phyloP scores from a whole-genome alignment of 2,888 invertebrate genomes.

The Morpho helenor region DNA sequence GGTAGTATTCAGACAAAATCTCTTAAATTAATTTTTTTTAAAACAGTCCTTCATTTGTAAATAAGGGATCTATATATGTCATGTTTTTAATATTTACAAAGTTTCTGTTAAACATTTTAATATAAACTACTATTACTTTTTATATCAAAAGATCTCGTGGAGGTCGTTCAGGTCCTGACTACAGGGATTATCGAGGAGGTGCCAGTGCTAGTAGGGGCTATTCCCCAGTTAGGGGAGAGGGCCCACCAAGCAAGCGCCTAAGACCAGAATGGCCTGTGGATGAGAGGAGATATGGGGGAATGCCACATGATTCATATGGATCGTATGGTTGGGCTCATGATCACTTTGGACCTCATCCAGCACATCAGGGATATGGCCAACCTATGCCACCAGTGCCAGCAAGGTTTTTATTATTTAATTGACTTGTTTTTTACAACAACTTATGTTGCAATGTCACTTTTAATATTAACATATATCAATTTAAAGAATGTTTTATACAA shows the following conservation, averaged over 20 bases:
- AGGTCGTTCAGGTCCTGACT: slow-evolving; percentile 87
- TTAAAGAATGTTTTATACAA: no score
- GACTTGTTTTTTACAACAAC: background rate
- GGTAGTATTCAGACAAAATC: no score
- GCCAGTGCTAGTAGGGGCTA: slow-evolving; percentile 84
- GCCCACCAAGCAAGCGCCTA: slow-evolving; percentile 88
- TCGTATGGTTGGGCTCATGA: slow-evolving; percentile 78
- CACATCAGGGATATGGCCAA: slow-evolving; percentile 81
- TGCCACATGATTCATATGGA: slow-evolving; percentile 73
- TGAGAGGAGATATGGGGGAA: slow-evolving; percentile 71
- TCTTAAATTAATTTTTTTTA: no score
- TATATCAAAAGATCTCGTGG: slow-evolving; percentile 63
- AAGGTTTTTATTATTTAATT: slow-evolving; percentile 41
- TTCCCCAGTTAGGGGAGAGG: slow-evolving; percentile 87
- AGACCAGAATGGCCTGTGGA: slow-evolving; percentile 84
- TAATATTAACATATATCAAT: no score
- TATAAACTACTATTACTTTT: slow-evolving; percentile 4
- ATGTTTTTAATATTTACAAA: no score
- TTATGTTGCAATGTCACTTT: no score
- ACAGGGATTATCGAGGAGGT: slow-evolving; percentile 87
- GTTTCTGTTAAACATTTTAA: background rate
- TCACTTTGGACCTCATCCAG: slow-evolving; percentile 78
- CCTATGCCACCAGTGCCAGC: slow-evolving; percentile 75
- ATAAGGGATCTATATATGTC: no score
- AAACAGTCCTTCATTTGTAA: no score